phyloP scores from a whole-genome alignment of 30 jellyfish, hydroid and myxozoan species.

The Mastigias papua region DNA sequence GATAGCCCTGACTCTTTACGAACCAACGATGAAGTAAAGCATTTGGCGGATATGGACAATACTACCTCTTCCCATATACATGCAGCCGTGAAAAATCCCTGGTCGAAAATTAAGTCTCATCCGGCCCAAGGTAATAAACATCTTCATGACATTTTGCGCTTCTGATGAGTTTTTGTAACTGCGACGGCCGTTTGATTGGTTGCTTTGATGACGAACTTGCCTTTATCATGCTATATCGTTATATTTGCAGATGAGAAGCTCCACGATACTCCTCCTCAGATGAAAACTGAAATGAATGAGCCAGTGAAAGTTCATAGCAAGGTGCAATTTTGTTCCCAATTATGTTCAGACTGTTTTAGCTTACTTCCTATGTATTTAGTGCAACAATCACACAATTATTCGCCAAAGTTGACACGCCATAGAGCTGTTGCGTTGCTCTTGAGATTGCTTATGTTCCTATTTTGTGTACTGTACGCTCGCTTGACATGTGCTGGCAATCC shows the following conservation, averaged over 20 bases:
- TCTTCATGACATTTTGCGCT: neutral
- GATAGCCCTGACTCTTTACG: conserved; percentile 20
- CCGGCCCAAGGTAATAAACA: conserved; percentile 35
- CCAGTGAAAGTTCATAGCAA: conserved; percentile 38
- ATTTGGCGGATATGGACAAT: conserved; percentile 28
- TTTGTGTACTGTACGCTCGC: too few relatives aligned
- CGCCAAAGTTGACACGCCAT: too few relatives aligned
- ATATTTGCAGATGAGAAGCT: conserved; percentile 41
- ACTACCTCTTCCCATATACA: conserved; percentile 60
- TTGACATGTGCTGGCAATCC: too few relatives aligned
- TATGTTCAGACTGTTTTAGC: too few relatives aligned
- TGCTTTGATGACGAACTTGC: too few relatives aligned
- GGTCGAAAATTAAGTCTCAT: conserved; percentile 62
- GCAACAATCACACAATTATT: too few relatives aligned
- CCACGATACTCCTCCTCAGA: conserved; percentile 1
- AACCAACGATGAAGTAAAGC: conserved; percentile 37
- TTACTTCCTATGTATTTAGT: too few relatives aligned
- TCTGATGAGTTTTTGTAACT: neutral
- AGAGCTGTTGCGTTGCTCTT: too few relatives aligned
- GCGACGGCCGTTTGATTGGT: too few relatives aligned
- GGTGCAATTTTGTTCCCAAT: conserved; percentile 19
- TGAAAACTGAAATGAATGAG: conserved; percentile 10
- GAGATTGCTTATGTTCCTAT: too few relatives aligned
- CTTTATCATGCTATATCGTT: too few relatives aligned
- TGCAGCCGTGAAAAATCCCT: conserved; percentile 75